A percentile compares a stretch with the other conserved stretches of the same genome.
Evolutionary conservation across 64 coral and sea anemone species (phyloP).

Genomic region (Anthopleura sola): DNA sequence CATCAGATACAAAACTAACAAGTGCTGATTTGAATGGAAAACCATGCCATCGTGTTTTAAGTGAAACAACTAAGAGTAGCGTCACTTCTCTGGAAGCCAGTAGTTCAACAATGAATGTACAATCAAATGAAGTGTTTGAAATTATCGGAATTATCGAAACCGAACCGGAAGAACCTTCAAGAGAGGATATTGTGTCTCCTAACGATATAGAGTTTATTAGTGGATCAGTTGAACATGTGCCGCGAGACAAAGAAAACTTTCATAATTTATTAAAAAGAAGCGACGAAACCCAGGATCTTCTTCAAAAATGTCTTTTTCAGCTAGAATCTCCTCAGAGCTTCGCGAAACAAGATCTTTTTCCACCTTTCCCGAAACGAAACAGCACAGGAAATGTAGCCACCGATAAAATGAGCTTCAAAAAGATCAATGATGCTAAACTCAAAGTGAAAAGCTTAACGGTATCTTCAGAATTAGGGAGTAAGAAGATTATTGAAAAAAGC

Average conservation of each 20-base stretch:
- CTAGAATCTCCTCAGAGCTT: conserved; percentile 5
- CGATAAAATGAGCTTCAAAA: not conserved
- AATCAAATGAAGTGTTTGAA: not conserved
- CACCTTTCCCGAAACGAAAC: conserved; percentile 1
- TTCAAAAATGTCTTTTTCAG: not conserved
- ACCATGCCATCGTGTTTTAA: not conserved
- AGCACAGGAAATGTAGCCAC: not conserved
- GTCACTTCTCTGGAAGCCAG: not conserved
- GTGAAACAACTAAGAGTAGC: not conserved
- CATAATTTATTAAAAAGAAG: not conserved
- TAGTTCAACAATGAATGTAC: not conserved
- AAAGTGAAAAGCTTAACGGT: not conserved
- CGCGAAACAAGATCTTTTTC: conserved; percentile 1
- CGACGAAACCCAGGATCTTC: not conserved
- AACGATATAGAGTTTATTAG: not conserved
- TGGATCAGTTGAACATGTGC: not conserved
- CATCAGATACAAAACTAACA: not conserved
- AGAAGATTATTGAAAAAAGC: conserved; percentile 20
- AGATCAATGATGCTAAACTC: not conserved
- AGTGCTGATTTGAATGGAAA: not conserved
- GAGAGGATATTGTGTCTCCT: not conserved
- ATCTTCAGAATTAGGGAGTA: not conserved
- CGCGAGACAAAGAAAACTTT: not conserved
- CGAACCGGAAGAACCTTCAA: not conserved
- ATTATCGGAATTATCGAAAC: too few species aligned